Conservation (phyloP, 2,888 invertebrate species). For the Leptogaster cylindrica region DNA sequence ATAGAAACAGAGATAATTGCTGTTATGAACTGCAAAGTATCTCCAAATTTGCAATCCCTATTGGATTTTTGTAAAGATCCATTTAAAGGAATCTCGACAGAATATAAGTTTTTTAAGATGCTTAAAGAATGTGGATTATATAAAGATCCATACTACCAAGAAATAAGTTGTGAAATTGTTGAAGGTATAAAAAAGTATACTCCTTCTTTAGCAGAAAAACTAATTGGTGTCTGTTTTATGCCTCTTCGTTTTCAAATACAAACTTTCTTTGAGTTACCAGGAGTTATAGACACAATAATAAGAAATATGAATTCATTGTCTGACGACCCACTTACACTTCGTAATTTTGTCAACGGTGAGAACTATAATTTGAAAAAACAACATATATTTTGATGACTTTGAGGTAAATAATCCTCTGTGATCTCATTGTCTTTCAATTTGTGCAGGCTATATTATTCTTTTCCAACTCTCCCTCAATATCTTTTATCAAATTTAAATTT, state of each 20-base stretch:
- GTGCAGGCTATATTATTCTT: slow-evolving; percentile 25
- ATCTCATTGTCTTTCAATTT: slow-evolving; percentile 6
- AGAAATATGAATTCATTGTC: not conserved
- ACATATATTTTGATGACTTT: slow-evolving; percentile 10
- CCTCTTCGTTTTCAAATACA: slow-evolving; percentile 14
- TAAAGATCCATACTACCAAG: slow-evolving; percentile 7
- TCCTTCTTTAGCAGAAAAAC: not conserved
- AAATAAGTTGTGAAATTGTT: slow-evolving; percentile 1
- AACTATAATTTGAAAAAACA: not conserved
- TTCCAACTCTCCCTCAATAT: slow-evolving; percentile 27
- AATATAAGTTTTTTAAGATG: slow-evolving; percentile 16
- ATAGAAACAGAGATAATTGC: not conserved
- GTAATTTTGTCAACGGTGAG: slow-evolving; percentile 5
- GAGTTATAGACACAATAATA: not conserved
- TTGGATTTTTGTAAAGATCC: slow-evolving; percentile 14
- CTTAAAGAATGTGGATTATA: not conserved
- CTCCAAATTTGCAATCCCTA: slow-evolving; percentile 4
- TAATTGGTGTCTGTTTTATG: not conserved
- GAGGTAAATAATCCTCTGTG: slow-evolving; percentile 19
- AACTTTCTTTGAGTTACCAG: slow-evolving; percentile 13
- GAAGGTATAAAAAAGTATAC: slow-evolving; percentile 5
- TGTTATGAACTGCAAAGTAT: not conserved
- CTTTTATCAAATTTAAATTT: slow-evolving; percentile 12
- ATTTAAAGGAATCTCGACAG: not conserved
- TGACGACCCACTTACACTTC: no score